Evolutionary conservation across 2,797 vertebrate genomes (phyloP).

Genomic region (Periophthalmus magnuspinnatus): DNA sequence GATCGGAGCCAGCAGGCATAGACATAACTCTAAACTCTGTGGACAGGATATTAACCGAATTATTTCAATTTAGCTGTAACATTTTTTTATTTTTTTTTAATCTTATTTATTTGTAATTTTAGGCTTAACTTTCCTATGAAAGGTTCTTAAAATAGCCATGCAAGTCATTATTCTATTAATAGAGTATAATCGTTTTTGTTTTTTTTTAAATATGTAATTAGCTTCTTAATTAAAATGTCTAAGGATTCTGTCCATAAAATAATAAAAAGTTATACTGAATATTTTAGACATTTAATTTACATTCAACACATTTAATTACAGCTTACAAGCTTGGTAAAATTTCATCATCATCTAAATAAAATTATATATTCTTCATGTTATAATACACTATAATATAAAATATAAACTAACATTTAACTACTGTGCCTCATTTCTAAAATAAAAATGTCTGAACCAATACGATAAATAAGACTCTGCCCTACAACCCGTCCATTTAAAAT

Average conservation of each 20-base stretch:
- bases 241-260: not conserved
- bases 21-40: not conserved
- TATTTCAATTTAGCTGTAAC: not conserved
- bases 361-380: not conserved
- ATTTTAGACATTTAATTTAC: not conserved
- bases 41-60: not conserved
- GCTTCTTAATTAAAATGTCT: not conserved
- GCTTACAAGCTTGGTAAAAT: too few relatives aligned
- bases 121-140: not conserved
- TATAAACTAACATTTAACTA: too few relatives aligned
- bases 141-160: not conserved
- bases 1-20: conserved; percentile 19
- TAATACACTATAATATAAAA: not conserved
- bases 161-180: not conserved
- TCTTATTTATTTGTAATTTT: not conserved
- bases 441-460: not conserved
- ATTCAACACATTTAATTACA: too few relatives aligned
- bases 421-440: not conserved
- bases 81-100: not conserved
- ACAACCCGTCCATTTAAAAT: not conserved
- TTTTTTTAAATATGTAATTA: too few relatives aligned
- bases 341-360: not conserved
- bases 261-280: not conserved
- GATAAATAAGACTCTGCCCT: too few relatives aligned
- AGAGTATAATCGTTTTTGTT: too few relatives aligned